Evolutionary conservation across 2,888 invertebrate species (phyloP).

Genomic region (Mechanitis messenoides): DNA sequence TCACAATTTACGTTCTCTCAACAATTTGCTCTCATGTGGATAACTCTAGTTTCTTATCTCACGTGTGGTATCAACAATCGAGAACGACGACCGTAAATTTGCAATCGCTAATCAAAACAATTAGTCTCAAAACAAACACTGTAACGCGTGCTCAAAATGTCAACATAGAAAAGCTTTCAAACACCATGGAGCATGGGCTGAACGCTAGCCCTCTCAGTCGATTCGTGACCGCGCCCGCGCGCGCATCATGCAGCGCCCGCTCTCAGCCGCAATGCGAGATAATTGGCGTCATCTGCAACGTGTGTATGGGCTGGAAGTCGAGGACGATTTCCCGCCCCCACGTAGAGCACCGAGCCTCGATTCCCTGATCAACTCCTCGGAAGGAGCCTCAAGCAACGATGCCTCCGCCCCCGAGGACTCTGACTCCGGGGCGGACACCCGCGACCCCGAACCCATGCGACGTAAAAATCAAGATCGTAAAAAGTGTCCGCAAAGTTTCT

Average conservation of each 20-base stretch:
- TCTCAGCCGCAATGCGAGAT: constrained; percentile 74
- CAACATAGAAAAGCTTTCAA: constrained; percentile 24
- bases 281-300: constrained; percentile 73
- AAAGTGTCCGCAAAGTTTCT: constrained; percentile 69
- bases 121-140: constrained; percentile 8
- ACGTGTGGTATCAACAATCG: too few species aligned
- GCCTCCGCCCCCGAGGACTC: constrained; percentile 79
- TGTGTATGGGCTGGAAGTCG: constrained; percentile 68
- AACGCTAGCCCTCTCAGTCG: constrained; percentile 44
- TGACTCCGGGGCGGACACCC: constrained; percentile 81
- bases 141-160: constrained; percentile 14
- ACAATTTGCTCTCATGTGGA: too few species aligned
- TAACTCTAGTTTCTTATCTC: too few species aligned
- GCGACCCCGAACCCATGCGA: constrained; percentile 59
- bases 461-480: constrained; percentile 49
- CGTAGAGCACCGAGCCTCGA: constrained; percentile 78
- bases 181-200: constrained; percentile 29
- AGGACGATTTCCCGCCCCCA: constrained; percentile 54
- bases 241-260: constrained; percentile 75
- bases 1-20: too few species aligned
- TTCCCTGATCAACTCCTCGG: constrained; percentile 82
- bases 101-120: too few species aligned
- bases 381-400: constrained; percentile 78
- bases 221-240: constrained; percentile 60
- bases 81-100: too few species aligned